These are phyloP conservation scores for Diorhabda sublineata DNA, from an alignment of 1,140 invertebrate genomes.

Conservation along the genomic window DNA sequence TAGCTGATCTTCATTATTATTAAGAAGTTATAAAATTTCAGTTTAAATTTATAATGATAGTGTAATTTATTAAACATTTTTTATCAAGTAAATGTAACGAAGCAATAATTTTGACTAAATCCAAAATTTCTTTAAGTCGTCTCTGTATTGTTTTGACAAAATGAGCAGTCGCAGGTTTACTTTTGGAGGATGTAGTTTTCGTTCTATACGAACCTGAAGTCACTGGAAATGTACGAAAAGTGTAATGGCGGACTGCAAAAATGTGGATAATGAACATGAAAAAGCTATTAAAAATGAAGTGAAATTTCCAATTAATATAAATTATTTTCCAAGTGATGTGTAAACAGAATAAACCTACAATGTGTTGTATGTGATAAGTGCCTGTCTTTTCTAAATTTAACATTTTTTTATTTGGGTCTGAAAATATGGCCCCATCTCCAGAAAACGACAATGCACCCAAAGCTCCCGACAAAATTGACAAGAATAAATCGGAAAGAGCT, in stretches of 20 bases:
- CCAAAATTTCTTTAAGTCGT: too few species aligned
- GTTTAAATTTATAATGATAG: too few species aligned
- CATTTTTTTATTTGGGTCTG: slow-evolving; percentile 25
- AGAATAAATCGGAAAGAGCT: slow-evolving; percentile 37
- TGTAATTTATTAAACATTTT: too few species aligned
- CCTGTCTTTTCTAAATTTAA: slow-evolving; percentile 11
- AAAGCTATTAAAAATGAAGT: slow-evolving; percentile 4
- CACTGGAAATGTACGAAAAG: slow-evolving; percentile 25
- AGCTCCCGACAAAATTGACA: slow-evolving; percentile 60
- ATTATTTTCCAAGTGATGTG: slow-evolving; percentile 7
- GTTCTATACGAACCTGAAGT: slow-evolving; percentile 7
- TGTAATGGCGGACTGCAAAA: slow-evolving; percentile 38
- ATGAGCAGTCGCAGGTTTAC: too few species aligned
- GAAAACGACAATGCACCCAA: slow-evolving; percentile 66
- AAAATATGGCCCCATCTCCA: slow-evolving; percentile 67
- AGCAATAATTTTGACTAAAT: too few species aligned
- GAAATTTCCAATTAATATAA: slow-evolving; percentile 3
- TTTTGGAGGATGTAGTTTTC: too few species aligned
- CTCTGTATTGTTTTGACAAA: too few species aligned
- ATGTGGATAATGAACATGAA: slow-evolving; percentile 32
- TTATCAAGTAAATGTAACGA: too few species aligned
- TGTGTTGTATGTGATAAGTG: slow-evolving; percentile 13
- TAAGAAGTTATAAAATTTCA: too few species aligned
- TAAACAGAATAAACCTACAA: slow-evolving; percentile 9
- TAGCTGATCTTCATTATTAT: too few species aligned